These are phyloP conservation scores for Erinaceus europaeus DNA, from an alignment of 2,113 vertebrate genomes.

Conservation along the genomic window DNA sequence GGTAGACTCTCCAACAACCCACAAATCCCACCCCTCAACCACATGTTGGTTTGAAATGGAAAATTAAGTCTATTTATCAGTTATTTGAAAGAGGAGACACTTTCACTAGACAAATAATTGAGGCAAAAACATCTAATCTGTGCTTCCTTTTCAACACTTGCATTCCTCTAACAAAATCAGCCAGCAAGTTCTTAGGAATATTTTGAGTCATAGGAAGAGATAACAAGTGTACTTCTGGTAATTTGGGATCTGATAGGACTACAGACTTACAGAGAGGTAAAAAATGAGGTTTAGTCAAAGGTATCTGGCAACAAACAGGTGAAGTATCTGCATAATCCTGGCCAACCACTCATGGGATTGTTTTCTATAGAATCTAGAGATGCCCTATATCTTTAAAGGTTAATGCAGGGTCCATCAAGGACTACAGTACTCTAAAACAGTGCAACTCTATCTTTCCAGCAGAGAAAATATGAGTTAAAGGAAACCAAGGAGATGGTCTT, in stretches of 20 bases:
- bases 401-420: background rate
- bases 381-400: background rate
- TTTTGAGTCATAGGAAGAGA: background rate
- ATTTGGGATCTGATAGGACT: background rate
- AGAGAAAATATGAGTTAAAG: background rate
- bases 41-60: slow-evolving; percentile 16
- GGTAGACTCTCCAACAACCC: background rate
- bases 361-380: background rate
- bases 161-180: slow-evolving; percentile 58
- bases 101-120: slow-evolving; percentile 61
- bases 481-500: background rate
- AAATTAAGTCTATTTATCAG: slow-evolving; percentile 68
- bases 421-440: background rate
- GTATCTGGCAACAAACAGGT: background rate
- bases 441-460: background rate
- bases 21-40: background rate
- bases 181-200: background rate
- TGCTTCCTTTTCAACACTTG: slow-evolving; percentile 37
- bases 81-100: slow-evolving; percentile 55
- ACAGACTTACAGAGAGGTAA: background rate
- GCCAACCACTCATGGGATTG: too few species aligned
- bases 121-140: slow-evolving; percentile 67
- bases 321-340: background rate
- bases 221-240: background rate
- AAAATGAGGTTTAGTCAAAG: background rate